Conservation (phyloP, 2,888 invertebrate species). For the Tetropium fuscum region DNA sequence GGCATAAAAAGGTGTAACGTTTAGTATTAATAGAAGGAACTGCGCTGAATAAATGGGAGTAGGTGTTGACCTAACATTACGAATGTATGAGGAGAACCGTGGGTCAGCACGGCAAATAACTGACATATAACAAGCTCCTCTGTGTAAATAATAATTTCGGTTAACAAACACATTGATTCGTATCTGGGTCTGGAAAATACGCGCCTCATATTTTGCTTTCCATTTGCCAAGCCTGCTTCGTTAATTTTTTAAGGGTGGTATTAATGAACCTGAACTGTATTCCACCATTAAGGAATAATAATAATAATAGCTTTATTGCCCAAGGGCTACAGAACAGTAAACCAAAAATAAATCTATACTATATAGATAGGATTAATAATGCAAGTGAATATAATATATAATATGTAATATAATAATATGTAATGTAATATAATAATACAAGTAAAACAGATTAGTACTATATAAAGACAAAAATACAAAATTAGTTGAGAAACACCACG, state of each 20-base stretch:
- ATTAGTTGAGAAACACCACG: too few relatives aligned
- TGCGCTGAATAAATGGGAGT: slow-evolving; percentile 41
- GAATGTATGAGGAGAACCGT: slow-evolving; percentile 62
- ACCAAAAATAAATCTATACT: too few relatives aligned
- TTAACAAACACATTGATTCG: slow-evolving; percentile 65
- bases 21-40: slow-evolving; percentile 33
- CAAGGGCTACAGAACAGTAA: too few relatives aligned
- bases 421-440: too few relatives aligned
- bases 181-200: slow-evolving; percentile 23
- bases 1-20: slow-evolving; percentile 46
- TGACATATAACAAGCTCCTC: slow-evolving; percentile 64
- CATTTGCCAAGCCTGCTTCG: slow-evolving; percentile 30
- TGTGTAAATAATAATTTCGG: slow-evolving; percentile 67
- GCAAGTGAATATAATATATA: too few relatives aligned
- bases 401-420: too few relatives aligned
- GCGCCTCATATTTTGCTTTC: slow-evolving; percentile 34
- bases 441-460: too few relatives aligned
- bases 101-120: slow-evolving; percentile 64
- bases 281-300: too few relatives aligned
- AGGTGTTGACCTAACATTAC: slow-evolving; percentile 64
- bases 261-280: too few relatives aligned
- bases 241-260: slow-evolving; percentile 26
- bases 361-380: too few relatives aligned
- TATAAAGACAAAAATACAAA: too few relatives aligned
- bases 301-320: too few relatives aligned